Conservation (phyloP, 2,888 invertebrate species). For the Odontothrips loti region DNA sequence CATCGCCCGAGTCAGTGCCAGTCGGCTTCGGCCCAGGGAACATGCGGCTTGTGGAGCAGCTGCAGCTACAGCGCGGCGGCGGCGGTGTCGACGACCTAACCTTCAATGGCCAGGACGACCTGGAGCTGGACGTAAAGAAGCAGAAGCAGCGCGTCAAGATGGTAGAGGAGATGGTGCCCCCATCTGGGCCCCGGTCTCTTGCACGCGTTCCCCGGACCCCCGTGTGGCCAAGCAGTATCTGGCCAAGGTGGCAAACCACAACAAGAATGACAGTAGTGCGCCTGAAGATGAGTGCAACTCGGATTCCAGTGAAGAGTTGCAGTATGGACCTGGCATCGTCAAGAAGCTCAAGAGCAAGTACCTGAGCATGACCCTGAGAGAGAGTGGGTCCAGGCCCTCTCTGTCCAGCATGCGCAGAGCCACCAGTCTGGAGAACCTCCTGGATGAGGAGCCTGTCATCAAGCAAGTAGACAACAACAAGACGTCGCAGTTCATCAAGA, state of each 20-base stretch:
- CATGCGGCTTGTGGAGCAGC: slow-evolving; percentile 43
- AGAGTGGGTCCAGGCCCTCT: slow-evolving; percentile 63
- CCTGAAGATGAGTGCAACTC: slow-evolving; percentile 48
- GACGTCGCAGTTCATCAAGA: slow-evolving; percentile 29
- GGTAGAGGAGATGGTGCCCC: slow-evolving; percentile 38
- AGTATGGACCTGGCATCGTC: slow-evolving; percentile 89
- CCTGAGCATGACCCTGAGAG: slow-evolving; percentile 77
- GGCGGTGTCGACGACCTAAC: slow-evolving; percentile 34
- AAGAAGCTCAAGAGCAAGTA: slow-evolving; percentile 82
- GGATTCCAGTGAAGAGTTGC: slow-evolving; percentile 70
- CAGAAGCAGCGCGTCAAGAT: slow-evolving; percentile 35
- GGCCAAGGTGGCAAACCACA: slow-evolving; percentile 52
- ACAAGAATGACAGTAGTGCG: slow-evolving; percentile 45
- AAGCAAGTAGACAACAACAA: slow-evolving; percentile 38
- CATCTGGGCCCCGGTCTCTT: slow-evolving; percentile 33
- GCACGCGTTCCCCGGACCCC: slow-evolving; percentile 40
- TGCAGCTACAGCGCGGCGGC: slow-evolving; percentile 41
- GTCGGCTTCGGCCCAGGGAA: slow-evolving; percentile 36
- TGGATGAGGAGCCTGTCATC: slow-evolving; percentile 61
- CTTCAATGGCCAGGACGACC: slow-evolving; percentile 27
- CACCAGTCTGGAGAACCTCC: slow-evolving; percentile 76
- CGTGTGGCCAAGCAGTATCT: slow-evolving; percentile 33
- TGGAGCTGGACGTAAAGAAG: slow-evolving; percentile 33
- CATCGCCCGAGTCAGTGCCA: slow-evolving; percentile 41
- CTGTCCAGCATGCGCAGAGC: slow-evolving; percentile 69